Percentiles rank a stretch among this genome's conserved stretches.
Conservation (phyloP, 1,140 invertebrate genomes). For the Solenopsis invicta region DNA sequence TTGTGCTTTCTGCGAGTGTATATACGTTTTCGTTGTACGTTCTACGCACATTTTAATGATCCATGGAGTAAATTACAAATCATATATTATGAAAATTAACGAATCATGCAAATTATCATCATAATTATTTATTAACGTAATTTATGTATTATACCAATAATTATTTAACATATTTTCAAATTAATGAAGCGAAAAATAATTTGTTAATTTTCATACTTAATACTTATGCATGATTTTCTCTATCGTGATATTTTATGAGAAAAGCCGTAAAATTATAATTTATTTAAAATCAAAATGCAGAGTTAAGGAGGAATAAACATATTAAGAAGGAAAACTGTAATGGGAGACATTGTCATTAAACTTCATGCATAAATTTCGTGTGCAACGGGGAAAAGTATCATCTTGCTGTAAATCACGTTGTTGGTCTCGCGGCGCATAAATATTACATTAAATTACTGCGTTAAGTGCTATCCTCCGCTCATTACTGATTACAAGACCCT, state of each 20-base stretch:
- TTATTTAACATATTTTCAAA: neutral
- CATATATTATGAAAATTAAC: neutral
- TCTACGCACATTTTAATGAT: neutral
- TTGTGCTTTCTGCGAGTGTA: neutral
- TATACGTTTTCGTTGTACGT: neutral
- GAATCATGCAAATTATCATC: neutral
- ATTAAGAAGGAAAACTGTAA: conserved; percentile 7
- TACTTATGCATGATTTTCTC: neutral
- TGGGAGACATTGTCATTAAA: conserved; percentile 41
- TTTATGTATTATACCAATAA: neutral
- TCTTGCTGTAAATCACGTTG: conserved; percentile 46
- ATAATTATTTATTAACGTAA: neutral
- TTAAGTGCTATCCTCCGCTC: conserved; percentile 44
- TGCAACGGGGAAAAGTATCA: neutral
- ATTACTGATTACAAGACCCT: conserved; percentile 36
- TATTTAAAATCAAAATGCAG: neutral
- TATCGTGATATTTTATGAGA: neutral
- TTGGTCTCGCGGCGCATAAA: conserved; percentile 18
- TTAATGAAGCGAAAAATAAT: neutral
- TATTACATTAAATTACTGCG: conserved; percentile 39
- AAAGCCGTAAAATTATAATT: neutral
- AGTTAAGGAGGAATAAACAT: neutral
- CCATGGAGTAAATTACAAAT: neutral
- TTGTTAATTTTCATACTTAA: neutral
- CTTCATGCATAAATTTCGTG: conserved; percentile 12